phyloP scores from a whole-genome alignment of 2,888 invertebrate species.

The Ichneumon xanthorius region DNA sequence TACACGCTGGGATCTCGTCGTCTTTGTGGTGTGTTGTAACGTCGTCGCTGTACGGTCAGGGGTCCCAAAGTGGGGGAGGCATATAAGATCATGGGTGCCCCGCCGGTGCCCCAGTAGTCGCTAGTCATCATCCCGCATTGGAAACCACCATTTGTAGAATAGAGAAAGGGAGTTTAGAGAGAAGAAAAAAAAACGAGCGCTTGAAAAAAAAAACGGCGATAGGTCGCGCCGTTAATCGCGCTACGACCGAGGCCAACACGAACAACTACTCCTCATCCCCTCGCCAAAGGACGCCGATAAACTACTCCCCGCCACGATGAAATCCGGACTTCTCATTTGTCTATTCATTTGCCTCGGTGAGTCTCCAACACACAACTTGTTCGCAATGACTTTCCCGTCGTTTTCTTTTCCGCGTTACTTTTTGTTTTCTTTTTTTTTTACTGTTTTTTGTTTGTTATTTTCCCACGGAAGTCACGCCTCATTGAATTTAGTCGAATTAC shows the following conservation, averaged over 20 bases:
- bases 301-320: constrained; percentile 76
- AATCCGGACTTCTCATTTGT: constrained; percentile 77
- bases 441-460: not conserved
- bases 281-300: constrained; percentile 48
- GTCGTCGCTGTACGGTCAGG: constrained; percentile 55
- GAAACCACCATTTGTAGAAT: constrained; percentile 63
- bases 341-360: constrained; percentile 79
- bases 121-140: constrained; percentile 81
- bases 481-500: constrained; percentile 25
- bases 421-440: constrained; percentile 12
- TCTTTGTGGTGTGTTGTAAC: constrained; percentile 69
- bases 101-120: constrained; percentile 81
- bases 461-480: not conserved
- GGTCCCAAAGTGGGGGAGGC: constrained; percentile 81
- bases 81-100: constrained; percentile 83
- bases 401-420: constrained; percentile 39
- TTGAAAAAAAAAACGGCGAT: constrained; percentile 4
- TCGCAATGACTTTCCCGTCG: constrained; percentile 40
- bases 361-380: constrained; percentile 60
- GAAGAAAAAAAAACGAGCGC: constrained; percentile 40
- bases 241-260: constrained; percentile 31
- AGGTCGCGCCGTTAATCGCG: constrained; percentile 26
- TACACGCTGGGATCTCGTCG: constrained; percentile 31
- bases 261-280: constrained; percentile 47
- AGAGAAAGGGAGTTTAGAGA: constrained; percentile 53